Evolutionary conservation across 2,797 vertebrate species (phyloP).

Genomic region (Xenopus petersii): DNA sequence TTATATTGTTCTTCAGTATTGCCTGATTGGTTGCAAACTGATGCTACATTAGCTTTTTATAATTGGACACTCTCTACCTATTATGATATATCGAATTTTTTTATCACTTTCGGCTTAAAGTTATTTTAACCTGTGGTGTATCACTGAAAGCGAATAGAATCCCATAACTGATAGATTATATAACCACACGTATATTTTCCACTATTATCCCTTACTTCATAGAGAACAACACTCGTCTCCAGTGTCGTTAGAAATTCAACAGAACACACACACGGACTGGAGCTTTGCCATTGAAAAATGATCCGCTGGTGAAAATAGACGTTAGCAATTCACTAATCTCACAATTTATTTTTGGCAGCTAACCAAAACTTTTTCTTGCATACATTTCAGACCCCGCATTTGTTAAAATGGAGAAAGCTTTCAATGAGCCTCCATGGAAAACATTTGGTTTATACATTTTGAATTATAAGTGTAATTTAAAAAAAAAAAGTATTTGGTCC

Average conservation of each 20-base stretch:
- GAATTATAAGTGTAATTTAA: not conserved
- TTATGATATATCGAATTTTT: no score
- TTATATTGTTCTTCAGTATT: no score
- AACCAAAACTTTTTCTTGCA: constrained; percentile 14
- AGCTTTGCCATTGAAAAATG: constrained; percentile 35
- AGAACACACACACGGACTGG: constrained; percentile 43
- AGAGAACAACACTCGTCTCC: constrained; percentile 20
- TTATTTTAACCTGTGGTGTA: not conserved
- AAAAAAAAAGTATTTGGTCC: no score
- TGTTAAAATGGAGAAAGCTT: constrained; percentile 38
- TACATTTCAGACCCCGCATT: constrained; percentile 19
- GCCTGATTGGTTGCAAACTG: no score
- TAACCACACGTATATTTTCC: constrained; percentile 30
- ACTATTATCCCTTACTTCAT: constrained; percentile 12
- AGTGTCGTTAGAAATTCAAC: constrained; percentile 19
- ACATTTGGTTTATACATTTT: constrained; percentile 43
- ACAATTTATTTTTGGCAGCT: constrained; percentile 45
- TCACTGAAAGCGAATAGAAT: constrained; percentile 16
- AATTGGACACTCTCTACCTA: no score
- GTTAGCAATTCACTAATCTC: constrained; percentile 47
- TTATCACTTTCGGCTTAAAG: no score
- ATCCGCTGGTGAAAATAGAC: constrained; percentile 44
- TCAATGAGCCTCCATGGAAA: constrained; percentile 13
- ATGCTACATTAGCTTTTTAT: no score
- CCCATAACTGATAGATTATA: constrained; percentile 26